These are phyloP conservation scores for Hemicordylus capensis DNA, from an alignment of 2,113 vertebrate genomes.

Conservation along the genomic window DNA sequence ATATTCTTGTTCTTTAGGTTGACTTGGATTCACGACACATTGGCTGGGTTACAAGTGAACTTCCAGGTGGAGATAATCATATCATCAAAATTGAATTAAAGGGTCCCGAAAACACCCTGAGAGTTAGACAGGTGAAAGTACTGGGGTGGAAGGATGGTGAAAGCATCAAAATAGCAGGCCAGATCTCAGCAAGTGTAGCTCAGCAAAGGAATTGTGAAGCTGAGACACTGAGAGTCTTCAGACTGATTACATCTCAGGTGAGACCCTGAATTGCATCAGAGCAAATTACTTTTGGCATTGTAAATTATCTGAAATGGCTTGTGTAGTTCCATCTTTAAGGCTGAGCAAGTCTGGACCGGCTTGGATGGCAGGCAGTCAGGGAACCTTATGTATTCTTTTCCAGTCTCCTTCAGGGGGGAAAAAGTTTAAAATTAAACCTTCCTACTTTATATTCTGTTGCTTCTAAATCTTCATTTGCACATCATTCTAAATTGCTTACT, in stretches of 20 bases:
- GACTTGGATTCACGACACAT: constrained; percentile 98
- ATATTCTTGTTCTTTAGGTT: constrained; percentile 78
- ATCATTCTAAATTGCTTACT: not conserved
- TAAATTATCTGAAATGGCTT: not conserved
- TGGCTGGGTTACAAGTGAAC: constrained; percentile 98
- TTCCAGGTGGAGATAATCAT: constrained; percentile 93
- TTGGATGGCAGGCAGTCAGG: not conserved
- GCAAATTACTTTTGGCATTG: too few relatives aligned
- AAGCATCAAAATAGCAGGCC: constrained; percentile 94
- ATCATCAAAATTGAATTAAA: constrained; percentile 98
- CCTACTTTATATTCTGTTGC: not conserved
- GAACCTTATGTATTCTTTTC: not conserved
- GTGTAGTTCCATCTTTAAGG: not conserved
- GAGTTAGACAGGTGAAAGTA: constrained; percentile 98
- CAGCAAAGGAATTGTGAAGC: constrained; percentile 98
- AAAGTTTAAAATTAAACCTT: not conserved
- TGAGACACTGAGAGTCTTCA: constrained; percentile 93
- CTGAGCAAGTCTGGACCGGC: not conserved
- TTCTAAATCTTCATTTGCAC: not conserved
- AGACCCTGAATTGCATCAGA: constrained; percentile 9
- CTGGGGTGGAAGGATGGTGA: constrained; percentile 98
- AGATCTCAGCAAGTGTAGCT: constrained; percentile 94
- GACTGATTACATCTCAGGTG: constrained; percentile 98
- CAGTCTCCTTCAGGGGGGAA: rapidly evolving
- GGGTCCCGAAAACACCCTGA: constrained; percentile 95